Percentiles rank a stretch among this genome's conserved stretches.
Conservation (phyloP, 2,797 vertebrate species). For the Myotis daubentonii region DNA sequence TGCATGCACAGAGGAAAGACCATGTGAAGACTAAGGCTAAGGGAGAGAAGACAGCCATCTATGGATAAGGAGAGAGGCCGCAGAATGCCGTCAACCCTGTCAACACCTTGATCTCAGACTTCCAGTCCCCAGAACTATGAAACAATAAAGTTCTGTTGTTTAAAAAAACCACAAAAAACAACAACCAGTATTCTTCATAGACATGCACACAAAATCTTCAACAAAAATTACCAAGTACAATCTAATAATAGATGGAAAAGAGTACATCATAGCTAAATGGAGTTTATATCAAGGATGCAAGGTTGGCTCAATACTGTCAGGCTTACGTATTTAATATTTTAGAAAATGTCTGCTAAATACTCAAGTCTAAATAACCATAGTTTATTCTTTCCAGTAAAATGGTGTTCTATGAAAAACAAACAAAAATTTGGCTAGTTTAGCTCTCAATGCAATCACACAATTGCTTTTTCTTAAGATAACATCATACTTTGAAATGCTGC, state of each 20-base stretch:
- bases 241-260: background rate
- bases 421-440: background rate
- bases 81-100: no score
- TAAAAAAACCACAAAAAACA: no score
- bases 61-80: no score
- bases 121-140: no score
- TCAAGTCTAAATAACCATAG: background rate
- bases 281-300: background rate
- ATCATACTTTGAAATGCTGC: background rate
- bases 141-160: no score
- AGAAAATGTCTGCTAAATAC: background rate
- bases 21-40: no score
- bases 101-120: no score
- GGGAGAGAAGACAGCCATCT: no score
- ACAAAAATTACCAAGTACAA: background rate
- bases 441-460: background rate
- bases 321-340: background rate
- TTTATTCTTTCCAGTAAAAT: background rate
- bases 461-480: background rate
- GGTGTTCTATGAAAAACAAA: background rate
- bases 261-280: background rate
- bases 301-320: background rate
- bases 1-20: no score
- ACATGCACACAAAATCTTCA: background rate
- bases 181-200: background rate